These are phyloP conservation scores for Anabas testudineus DNA, from an alignment of 2,797 vertebrate species.

Conservation along the genomic window DNA sequence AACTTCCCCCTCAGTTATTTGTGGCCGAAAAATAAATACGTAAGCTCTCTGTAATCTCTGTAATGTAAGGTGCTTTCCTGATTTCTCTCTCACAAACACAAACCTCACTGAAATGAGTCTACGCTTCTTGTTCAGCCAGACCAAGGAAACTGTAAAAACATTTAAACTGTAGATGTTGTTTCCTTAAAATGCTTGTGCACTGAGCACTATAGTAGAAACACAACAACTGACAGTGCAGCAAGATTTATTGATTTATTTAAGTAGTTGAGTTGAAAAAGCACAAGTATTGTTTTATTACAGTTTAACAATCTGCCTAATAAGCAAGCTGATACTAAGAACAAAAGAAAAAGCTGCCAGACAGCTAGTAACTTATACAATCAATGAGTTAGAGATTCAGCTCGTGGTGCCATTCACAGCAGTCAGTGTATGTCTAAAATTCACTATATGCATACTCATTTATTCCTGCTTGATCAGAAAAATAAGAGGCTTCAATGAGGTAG, in stretches of 20 bases:
- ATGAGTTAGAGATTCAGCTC: conserved; percentile 16
- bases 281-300: too few relatives aligned
- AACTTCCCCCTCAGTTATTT: conserved; percentile 49
- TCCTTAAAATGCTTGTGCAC: not conserved
- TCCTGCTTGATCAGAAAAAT: too few relatives aligned
- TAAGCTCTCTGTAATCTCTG: conserved; percentile 53
- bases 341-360: too few relatives aligned
- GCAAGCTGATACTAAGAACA: too few relatives aligned
- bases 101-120: conserved; percentile 26
- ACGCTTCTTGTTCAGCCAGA: conserved; percentile 24
- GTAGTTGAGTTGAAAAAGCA: too few relatives aligned
- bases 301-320: too few relatives aligned
- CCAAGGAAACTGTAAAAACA: conserved; percentile 24
- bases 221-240: not conserved
- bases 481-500: too few relatives aligned
- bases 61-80: conserved; percentile 42
- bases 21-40: conserved; percentile 56
- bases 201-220: not conserved
- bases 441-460: too few relatives aligned
- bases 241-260: not conserved
- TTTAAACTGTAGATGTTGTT: conserved; percentile 15
- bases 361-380: too few relatives aligned
- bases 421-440: conserved; percentile 36
- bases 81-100: conserved; percentile 45
- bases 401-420: conserved; percentile 15